Base-by-base conservation (phyloP, 2,113 vertebrate species). In the Onychostruthus taczanowskii region DNA sequence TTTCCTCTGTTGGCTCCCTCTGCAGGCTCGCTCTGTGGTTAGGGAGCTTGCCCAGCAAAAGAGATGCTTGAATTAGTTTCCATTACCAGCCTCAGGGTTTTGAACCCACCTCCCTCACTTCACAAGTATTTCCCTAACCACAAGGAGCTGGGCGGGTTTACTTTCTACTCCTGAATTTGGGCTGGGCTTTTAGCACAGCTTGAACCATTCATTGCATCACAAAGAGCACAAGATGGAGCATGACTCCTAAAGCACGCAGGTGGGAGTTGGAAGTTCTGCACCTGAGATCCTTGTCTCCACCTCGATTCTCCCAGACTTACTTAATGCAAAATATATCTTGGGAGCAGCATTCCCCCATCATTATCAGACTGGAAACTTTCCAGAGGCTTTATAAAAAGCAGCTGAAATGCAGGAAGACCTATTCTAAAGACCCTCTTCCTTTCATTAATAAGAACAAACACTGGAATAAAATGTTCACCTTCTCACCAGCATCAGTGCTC, bases 151-250 rank as follows among this genome's bases (percentile, higher is more conserved):
- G 95, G 91, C 6, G 9, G 76, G 68, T 89, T 96, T 28, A 8
- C 75, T 74, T 86, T 88, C 72, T 86, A 2, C 72, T 86, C 26
- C 80, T 74, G 59, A 81, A 14, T 70, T 62, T 84, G 89, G 94
- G 94, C 83, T 89, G 85, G 88, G 95, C 84, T 64, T 94, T 78
- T 7, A 82, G 75, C 85, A 46, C 21, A 30, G 72, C 70, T 66
- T 17, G 43, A 93, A 28, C 70, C 15, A 4, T 74, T 58, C 26
- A 1, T 86, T 94, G 92, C 76, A 37, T 93, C 92, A 94, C 82
- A 35, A 47, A 13, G 30, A 52, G 95, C 78, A 41, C 92, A 96
- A 92, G 95, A 95, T 67, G 83, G 55, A 97, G 92, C 91, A 77
- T 63, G 92, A 94, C 49, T 94, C 31, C 61, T n/a, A 4, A 62